These are phyloP conservation scores for Lontra canadensis DNA, from an alignment of 2,113 vertebrate species.

Conservation along the genomic window DNA sequence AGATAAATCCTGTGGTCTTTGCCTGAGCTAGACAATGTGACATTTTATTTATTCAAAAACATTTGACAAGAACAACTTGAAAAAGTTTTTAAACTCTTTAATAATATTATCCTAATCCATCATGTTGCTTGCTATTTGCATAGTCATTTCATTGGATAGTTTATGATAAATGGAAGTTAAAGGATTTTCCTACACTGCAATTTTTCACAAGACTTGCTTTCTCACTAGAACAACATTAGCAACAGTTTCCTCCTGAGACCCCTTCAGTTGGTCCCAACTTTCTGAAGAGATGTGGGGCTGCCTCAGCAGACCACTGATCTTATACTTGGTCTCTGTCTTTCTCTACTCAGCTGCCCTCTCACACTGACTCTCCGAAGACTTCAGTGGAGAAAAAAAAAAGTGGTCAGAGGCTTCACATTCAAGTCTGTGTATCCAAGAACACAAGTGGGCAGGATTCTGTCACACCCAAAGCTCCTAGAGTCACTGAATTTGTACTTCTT, in stretches of 20 bases:
- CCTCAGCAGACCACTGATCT: background rate
- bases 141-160: constrained; percentile 45
- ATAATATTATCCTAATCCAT: constrained; percentile 31
- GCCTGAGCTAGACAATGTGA: background rate
- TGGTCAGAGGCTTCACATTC: background rate
- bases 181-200: constrained; percentile 4
- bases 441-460: background rate
- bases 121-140: constrained; percentile 11
- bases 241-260: background rate
- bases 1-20: background rate
- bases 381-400: background rate
- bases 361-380: background rate
- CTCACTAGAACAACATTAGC: background rate
- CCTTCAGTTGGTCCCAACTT: background rate
- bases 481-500: background rate
- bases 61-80: constrained; percentile 29
- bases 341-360: background rate
- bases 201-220: constrained; percentile 46
- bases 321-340: fast-evolving
- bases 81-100: constrained; percentile 48
- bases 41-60: constrained; percentile 47
- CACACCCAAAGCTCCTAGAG: background rate
- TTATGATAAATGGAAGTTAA: constrained; percentile 49
- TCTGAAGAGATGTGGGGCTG: background rate
- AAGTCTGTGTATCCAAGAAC: background rate